A percentile compares a stretch with the other conserved stretches of the same genome.
Evolutionary conservation across 1,140 invertebrate genomes (phyloP).

Genomic region (Apis laboriosa): DNA sequence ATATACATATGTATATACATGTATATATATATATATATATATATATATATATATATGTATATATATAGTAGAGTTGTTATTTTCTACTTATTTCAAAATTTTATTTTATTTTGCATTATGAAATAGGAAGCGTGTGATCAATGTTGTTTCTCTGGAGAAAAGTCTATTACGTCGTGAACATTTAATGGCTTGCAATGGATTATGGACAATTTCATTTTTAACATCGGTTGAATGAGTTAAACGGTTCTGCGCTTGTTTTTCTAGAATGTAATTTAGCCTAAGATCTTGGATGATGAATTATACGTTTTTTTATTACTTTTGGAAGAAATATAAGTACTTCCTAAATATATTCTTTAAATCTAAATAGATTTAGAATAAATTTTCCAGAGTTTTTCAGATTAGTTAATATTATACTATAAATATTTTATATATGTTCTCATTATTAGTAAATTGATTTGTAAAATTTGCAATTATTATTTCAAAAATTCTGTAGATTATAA

Average conservation of each 20-base stretch:
- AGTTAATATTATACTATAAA: no score
- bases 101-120: background rate
- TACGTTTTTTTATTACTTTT: background rate
- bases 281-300: background rate
- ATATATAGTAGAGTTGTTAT: no score
- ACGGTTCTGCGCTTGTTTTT: background rate
- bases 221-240: no score
- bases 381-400: background rate
- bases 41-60: no score
- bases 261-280: background rate
- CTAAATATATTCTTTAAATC: background rate
- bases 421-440: no score
- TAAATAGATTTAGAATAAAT: background rate
- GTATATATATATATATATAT: no score
- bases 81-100: background rate
- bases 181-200: slow-evolving; percentile 13
- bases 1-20: no score
- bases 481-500: no score
- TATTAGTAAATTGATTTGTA: no score
- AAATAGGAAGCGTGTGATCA: background rate
- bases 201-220: slow-evolving; percentile 17
- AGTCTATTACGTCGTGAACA: slow-evolving; percentile 1
- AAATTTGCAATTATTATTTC: no score
- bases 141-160: background rate
- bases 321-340: background rate